These are phyloP conservation scores for Enoplosus armatus DNA, from an alignment of 2,797 vertebrate species.

Conservation along the genomic window DNA sequence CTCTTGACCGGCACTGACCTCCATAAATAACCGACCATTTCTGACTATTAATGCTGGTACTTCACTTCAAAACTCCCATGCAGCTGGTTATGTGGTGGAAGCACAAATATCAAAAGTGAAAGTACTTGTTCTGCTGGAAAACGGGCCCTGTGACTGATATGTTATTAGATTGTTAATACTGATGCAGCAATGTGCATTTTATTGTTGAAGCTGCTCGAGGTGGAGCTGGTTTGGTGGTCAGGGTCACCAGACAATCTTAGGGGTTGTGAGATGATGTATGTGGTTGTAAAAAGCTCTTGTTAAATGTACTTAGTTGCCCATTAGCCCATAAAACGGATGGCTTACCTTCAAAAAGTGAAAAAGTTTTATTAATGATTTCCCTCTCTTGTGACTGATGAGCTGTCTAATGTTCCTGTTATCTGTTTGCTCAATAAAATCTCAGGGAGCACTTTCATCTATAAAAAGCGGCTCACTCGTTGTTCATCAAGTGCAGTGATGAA, in stretches of 20 bases:
- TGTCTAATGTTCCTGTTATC: background rate
- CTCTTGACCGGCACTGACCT: constrained; percentile 17
- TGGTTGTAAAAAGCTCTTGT: background rate
- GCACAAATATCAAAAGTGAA: background rate
- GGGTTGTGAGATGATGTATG: background rate
- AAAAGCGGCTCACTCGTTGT: constrained; percentile 6
- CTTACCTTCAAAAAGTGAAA: background rate
- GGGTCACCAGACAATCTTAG: background rate
- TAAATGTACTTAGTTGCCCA: background rate
- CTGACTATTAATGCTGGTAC: background rate
- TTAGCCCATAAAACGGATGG: background rate
- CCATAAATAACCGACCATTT: background rate
- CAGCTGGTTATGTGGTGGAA: background rate
- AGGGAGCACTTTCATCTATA: background rate
- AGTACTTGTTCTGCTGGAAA: background rate
- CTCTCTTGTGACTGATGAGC: background rate
- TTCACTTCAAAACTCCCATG: background rate
- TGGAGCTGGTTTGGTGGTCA: background rate
- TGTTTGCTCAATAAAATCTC: background rate
- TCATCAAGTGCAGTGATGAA: constrained; percentile 14
- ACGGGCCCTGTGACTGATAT: accelerated
- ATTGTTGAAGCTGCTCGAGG: background rate
- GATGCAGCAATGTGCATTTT: background rate
- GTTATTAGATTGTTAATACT: background rate
- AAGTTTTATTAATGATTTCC: background rate